Evolutionary conservation across 2,888 invertebrate genomes (phyloP).

Genomic region (Aricia artaxerxes): DNA sequence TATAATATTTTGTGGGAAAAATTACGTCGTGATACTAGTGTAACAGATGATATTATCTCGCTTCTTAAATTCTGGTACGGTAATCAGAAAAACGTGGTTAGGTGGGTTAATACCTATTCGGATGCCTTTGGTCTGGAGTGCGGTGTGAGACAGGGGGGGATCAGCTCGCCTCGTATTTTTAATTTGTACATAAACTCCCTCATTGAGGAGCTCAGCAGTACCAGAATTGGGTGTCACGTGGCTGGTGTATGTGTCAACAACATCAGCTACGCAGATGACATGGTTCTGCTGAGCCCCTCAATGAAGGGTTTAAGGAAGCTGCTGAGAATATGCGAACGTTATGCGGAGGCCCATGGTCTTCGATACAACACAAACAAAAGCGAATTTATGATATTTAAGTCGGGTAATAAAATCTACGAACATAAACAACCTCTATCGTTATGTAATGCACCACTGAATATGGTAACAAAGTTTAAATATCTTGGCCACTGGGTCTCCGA

Average conservation of each 20-base stretch:
- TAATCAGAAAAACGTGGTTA: background rate
- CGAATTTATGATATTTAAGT: too few species aligned
- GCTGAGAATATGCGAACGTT: too few species aligned
- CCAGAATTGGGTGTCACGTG: background rate
- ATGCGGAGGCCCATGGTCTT: too few species aligned
- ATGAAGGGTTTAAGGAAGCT: too few species aligned
- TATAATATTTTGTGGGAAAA: too few species aligned
- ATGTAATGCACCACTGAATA: too few species aligned
- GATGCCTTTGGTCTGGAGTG: constrained; percentile 19
- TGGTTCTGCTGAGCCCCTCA: too few species aligned
- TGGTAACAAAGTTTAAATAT: background rate
- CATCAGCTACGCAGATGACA: too few species aligned
- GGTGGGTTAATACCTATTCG: constrained; percentile 14
- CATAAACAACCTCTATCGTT: too few species aligned
- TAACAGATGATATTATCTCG: constrained; percentile 13
- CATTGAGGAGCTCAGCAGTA: background rate
- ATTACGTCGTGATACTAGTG: constrained; percentile 4
- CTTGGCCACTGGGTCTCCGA: background rate
- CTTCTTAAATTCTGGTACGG: background rate
- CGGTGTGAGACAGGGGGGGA: constrained; percentile 30
- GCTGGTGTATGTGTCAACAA: too few species aligned
- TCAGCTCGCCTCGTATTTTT: constrained; percentile 25
- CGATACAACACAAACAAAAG: too few species aligned
- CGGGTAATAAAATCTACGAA: too few species aligned
- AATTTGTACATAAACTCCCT: constrained; percentile 22